Percentiles rank a stretch among this genome's conserved stretches.
Conservation (phyloP, 2,113 vertebrate genomes). For the Bos taurus region ARS-UCD2.0 NC_037356.1:47265001-47265500, state of each 20-base stretch:
- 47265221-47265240: not conserved
- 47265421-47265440: not conserved
- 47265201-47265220: not conserved
- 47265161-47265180: not conserved
- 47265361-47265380: not conserved
- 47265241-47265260: not conserved
- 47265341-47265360: not conserved
- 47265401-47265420: not conserved
- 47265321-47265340: not conserved
- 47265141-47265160: not conserved
- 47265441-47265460: not conserved
- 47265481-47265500: not conserved
- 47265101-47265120: not conserved
- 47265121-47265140: not conserved
- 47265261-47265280: not conserved
- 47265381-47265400: not conserved
- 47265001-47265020: not conserved
- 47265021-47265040: not conserved
- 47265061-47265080: not conserved
- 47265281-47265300: not conserved
- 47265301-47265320: not conserved
- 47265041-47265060: not conserved
- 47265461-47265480: not conserved
- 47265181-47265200: rapidly evolving
- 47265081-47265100: not conserved